phyloP scores from a whole-genome alignment of 2,797 vertebrate species.

The Platyrinchus mystaceus region DNA sequence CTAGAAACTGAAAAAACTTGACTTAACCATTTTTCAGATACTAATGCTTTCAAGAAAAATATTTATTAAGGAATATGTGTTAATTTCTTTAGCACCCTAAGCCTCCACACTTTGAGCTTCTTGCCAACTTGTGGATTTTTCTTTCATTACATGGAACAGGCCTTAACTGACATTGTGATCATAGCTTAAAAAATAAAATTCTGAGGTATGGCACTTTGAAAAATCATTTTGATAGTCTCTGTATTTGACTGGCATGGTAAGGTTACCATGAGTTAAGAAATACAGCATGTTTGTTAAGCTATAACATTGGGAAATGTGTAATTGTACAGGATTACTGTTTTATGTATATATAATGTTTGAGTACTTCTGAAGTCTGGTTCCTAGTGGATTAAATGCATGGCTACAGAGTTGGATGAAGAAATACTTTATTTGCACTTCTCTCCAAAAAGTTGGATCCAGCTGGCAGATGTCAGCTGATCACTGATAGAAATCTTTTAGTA shows the following conservation, averaged over 20 bases:
- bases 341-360: constrained; percentile 49
- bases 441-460: constrained; percentile 42
- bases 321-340: constrained; percentile 62
- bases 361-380: constrained; percentile 55
- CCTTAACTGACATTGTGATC: constrained; percentile 62
- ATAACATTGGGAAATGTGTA: constrained; percentile 64
- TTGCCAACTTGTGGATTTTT: constrained; percentile 42
- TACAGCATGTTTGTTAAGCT: constrained; percentile 71
- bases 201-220: constrained; percentile 68
- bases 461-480: constrained; percentile 34
- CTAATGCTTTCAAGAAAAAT: constrained; percentile 44
- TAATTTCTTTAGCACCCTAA: constrained; percentile 38
- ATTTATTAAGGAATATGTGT: neutral
- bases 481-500: constrained; percentile 32
- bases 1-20: constrained; percentile 5
- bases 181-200: constrained; percentile 32
- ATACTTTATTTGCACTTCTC: constrained; percentile 67
- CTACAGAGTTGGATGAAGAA: constrained; percentile 43
- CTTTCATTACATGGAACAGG: constrained; percentile 52
- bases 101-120: neutral
- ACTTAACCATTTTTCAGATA: constrained; percentile 31
- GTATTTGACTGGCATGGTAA: constrained; percentile 66
- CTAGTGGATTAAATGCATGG: constrained; percentile 41
- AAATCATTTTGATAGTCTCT: constrained; percentile 65
- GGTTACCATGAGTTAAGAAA: constrained; percentile 66